Evolutionary conservation across 2,797 vertebrate genomes (phyloP), one percentile per base, ranked within the genome.

Genomic region (Sebastes kiyomatsui): DNA sequence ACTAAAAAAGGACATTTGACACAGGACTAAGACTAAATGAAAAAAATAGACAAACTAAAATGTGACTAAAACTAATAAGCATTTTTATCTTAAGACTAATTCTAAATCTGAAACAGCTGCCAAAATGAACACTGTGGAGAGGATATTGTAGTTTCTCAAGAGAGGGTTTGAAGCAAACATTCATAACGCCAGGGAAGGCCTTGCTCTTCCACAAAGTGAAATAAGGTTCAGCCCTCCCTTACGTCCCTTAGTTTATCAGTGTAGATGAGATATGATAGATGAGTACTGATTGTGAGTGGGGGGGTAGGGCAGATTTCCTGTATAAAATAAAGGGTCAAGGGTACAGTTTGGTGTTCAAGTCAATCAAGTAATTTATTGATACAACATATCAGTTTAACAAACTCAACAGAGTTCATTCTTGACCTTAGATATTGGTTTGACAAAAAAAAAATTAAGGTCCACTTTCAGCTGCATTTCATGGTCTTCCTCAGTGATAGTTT

Each of bases 301-400:
- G 35, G 6, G 35, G 18, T 6, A 27, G 28, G 13, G 42, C 42
- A 56, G 30, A 46, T 13, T 42, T 38, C 32, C 5, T 30, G 20
- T 11, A 11, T 30, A 30, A 52, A 38, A 67, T 7, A 56, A 70
- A 68, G 14, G 13, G 5, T 38, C 33, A 49, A 1, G 6, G 18
- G 5, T n/a, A 20, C 22, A 33, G n/a, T n/a, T 22, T 60, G 49
- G 28, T 77, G 65, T 35, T 13, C 42, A 46, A 46, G 42, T 12
- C 7, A 1, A 55, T 60, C 13, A 14, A 58, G 56, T 12, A 76
- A 2, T 84, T 74, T 80, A 84, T 77, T 82, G 35, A 76, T 22
- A 18, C 11, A 61, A 32, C 7, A 35, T 33, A 54, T 18, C 9
- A 16, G 4, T 72, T 72, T 14, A 3, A 64, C 20, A 71, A 32